phyloP scores from a whole-genome alignment of 2,113 vertebrate species.

The Tragelaphus buxtoni region DNA sequence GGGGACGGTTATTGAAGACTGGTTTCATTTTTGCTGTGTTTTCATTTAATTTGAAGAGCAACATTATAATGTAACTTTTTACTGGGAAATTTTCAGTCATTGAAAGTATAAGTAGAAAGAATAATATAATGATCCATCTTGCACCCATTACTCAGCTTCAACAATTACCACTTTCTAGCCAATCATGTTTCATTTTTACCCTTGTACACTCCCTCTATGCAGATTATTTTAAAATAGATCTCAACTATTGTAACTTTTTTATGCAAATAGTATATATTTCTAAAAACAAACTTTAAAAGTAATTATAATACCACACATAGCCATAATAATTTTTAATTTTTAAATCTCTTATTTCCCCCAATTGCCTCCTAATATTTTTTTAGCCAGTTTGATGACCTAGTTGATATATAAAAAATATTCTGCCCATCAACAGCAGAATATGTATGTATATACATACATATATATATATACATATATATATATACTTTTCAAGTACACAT shows the following conservation, averaged over 20 bases:
- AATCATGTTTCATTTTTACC: not conserved
- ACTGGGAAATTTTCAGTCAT: not conserved
- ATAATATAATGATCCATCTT: not conserved
- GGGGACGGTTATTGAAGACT: not conserved
- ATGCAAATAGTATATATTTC: not conserved
- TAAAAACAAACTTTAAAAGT: not conserved
- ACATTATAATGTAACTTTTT: not conserved
- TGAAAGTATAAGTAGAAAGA: not conserved
- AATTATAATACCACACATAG: not conserved
- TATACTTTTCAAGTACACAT: not conserved
- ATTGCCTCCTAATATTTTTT: not conserved
- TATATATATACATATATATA: not conserved
- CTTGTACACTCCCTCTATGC: too few species aligned
- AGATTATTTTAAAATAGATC: not conserved
- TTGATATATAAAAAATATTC: not conserved
- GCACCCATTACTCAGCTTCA: not conserved
- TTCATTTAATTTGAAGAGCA: not conserved
- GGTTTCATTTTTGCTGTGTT: not conserved
- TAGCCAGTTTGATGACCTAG: not conserved
- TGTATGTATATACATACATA: fast-evolving
- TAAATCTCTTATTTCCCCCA: not conserved
- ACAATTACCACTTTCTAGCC: not conserved
- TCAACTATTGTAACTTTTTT: not conserved
- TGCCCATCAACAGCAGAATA: not conserved
- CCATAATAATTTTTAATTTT: not conserved